Conservation (phyloP, 2,113 vertebrate species). For the Pteropus alecto region DNA sequence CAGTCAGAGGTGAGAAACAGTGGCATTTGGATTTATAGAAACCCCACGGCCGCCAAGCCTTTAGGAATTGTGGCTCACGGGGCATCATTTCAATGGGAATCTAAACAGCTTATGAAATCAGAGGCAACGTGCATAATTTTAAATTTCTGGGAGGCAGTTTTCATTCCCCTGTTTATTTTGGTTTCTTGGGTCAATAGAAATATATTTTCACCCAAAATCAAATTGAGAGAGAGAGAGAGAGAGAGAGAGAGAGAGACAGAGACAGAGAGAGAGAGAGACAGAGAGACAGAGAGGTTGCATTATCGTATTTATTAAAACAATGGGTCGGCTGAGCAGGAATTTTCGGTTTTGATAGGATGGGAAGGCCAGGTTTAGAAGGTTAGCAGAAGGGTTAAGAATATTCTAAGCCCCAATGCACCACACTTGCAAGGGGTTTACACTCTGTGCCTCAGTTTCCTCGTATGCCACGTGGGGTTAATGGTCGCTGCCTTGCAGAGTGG, state of each 20-base stretch:
- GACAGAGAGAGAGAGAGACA: not conserved
- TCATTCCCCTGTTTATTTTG: slow-evolving; percentile 75
- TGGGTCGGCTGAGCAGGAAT: not conserved
- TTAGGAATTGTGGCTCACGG: slow-evolving; percentile 79
- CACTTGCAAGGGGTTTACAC: not conserved
- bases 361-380: not conserved
- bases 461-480: not conserved
- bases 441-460: not conserved
- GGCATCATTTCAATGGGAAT: slow-evolving; percentile 80
- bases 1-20: slow-evolving; percentile 82
- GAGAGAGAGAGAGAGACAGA: not conserved
- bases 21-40: slow-evolving; percentile 81
- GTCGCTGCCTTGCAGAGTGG: not conserved
- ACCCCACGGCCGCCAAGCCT: slow-evolving; percentile 74
- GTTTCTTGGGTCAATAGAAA: slow-evolving; percentile 65
- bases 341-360: not conserved
- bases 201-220: slow-evolving; percentile 60
- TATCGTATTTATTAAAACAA: not conserved
- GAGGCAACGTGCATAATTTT: slow-evolving; percentile 81
- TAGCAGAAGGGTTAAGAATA: not conserved
- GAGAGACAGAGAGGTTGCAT: not conserved
- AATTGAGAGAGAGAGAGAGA: not conserved
- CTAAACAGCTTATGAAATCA: slow-evolving; percentile 81
- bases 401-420: not conserved
- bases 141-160: slow-evolving; percentile 78